phyloP scores from a whole-genome alignment of 2,797 vertebrate genomes.

The Dermochelys coriacea region DNA sequence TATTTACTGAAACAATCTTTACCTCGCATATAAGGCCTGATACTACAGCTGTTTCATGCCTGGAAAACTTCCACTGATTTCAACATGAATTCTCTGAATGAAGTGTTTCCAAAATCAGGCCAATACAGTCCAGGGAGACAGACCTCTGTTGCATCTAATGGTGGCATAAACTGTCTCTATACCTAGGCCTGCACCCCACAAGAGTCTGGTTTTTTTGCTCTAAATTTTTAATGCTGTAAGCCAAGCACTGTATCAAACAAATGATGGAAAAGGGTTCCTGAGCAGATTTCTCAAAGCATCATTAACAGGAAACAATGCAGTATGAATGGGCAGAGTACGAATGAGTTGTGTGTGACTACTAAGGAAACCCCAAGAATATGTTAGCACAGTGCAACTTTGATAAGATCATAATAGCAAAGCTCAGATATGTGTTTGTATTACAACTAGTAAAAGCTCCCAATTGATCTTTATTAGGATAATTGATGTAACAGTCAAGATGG shows the following conservation, averaged over 20 bases:
- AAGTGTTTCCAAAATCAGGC: constrained; percentile 12
- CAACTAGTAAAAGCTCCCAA: constrained; percentile 8
- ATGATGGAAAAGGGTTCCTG: neutral
- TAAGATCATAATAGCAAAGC: constrained; percentile 39
- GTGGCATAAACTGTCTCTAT: neutral
- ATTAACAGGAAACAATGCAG: constrained; percentile 53
- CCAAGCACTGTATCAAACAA: neutral
- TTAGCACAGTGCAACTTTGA: constrained; percentile 47
- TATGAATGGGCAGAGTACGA: constrained; percentile 1
- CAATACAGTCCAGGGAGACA: neutral
- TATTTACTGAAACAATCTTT: neutral
- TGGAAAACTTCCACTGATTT: neutral
- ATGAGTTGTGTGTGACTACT: constrained; percentile 52
- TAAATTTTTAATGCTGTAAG: constrained; percentile 16
- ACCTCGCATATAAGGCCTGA: neutral
- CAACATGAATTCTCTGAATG: neutral
- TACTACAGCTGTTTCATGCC: neutral
- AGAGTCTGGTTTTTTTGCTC: constrained; percentile 21
- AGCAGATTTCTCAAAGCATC: constrained; percentile 43
- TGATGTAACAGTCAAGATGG: constrained; percentile 49
- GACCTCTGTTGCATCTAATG: neutral
- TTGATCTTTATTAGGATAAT: constrained; percentile 37
- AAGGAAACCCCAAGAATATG: constrained; percentile 53
- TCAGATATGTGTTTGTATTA: constrained; percentile 12
- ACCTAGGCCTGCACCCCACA: neutral